Evolutionary conservation across 2,113 vertebrate genomes (phyloP), one percentile per base, ranked within the genome.

Genomic region (Dicentrarchus labrax): DNA sequence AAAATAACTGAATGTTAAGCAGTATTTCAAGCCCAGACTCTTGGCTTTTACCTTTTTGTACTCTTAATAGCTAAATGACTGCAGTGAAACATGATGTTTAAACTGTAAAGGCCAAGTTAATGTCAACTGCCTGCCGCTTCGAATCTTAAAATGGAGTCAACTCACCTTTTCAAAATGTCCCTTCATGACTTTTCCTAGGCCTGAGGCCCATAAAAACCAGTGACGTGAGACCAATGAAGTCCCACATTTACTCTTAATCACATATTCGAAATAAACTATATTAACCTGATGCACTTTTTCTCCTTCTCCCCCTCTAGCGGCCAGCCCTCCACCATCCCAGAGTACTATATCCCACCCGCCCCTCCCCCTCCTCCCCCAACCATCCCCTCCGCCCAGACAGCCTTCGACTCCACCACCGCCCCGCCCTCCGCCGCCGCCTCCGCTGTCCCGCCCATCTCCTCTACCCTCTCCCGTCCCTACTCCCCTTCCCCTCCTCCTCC

Each of bases 361-460:
- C 97, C 97, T 0, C 97, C 97, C 0, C 97, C 97, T 0, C 96
- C 97, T 0, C 96, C 97, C 0, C 97, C 96, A 0, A 92, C 97
- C 85, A 97, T 97, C 90, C 97, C 97, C 3, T 97, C 97, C 0
- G 96, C 97, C 0, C 97, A 97, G 89, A 97, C 97, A 0, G 96
- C 97, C 78, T 97, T 97, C 84, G 96, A 97, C 92, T 95, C 96
- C 82, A 93, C 96, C 74, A 85, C 94, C 16, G 89, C 45, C 43
- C 93, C 16, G 17, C 88, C 85, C 24, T 85, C 83, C 1, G 86
- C 39, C 0, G 93, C 94, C 16, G 88, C 95, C 71, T 95, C 97
- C 0, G 95, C 96, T 0, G 95, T 97, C 6, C 97, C 96, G 0
- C 91, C 97, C 8, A 95, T 96, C 86, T 96, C 97, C 8, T 96